These are phyloP conservation scores for Montipora capitata DNA, from an alignment of 92 coral and sea anemone genomes.

Conservation along the genomic window DNA sequence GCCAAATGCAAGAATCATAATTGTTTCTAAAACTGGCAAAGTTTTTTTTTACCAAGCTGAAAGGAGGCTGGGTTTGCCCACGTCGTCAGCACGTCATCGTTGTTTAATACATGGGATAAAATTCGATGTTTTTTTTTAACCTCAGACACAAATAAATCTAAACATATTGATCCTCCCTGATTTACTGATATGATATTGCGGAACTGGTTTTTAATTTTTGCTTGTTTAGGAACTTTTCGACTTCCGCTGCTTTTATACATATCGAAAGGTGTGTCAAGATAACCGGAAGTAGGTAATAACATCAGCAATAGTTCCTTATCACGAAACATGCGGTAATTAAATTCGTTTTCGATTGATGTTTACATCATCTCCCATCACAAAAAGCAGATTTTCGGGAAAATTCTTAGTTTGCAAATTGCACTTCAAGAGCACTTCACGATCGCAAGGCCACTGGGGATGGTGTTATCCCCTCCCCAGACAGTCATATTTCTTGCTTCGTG, in stretches of 20 bases:
- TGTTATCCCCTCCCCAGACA: conserved; percentile 31
- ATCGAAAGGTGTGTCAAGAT: conserved; percentile 1
- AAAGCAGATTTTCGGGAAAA: not conserved
- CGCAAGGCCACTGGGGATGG: not conserved
- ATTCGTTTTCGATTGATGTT: not conserved
- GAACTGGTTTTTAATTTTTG: conserved; percentile 3
- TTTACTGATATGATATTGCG: conserved; percentile 3
- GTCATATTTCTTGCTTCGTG: not conserved
- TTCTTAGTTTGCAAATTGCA: not conserved
- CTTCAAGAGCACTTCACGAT: too few relatives aligned
- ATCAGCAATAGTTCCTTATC: conserved; percentile 12
- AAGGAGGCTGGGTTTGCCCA: too few relatives aligned
- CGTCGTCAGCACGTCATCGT: too few relatives aligned
- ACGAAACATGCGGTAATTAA: too few relatives aligned
- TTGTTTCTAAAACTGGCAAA: too few relatives aligned
- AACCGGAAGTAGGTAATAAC: conserved; percentile 5
- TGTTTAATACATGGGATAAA: too few relatives aligned
- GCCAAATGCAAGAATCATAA: too few relatives aligned
- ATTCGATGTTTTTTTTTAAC: too few relatives aligned
- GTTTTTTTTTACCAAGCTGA: too few relatives aligned
- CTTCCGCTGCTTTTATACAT: conserved; percentile 12
- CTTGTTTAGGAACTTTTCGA: conserved; percentile 1
- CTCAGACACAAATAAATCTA: not conserved
- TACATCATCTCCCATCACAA: not conserved
- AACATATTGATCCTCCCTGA: conserved; percentile 1